Evolutionary conservation across 2,888 invertebrate species (phyloP), one percentile per base, ranked within the genome.

Genomic region (Micropterix aruncella): DNA sequence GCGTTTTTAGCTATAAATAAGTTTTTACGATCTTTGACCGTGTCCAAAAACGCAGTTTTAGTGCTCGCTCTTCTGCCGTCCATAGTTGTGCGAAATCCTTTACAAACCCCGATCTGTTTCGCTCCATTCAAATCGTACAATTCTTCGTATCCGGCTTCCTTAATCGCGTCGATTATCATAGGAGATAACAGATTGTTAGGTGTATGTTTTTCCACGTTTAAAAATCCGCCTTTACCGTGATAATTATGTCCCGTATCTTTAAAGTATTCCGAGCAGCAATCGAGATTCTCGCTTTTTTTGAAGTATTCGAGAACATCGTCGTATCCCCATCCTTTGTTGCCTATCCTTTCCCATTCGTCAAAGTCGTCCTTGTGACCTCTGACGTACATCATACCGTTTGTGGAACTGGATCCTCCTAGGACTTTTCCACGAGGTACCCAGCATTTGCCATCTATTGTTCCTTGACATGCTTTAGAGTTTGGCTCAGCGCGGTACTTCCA

Each of bases 361-460:
- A 90, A 94, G 58, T 93, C 93, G 2, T 66, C 72, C 42, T 74
- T 75, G 57, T 93, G 90, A 0, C 92, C 93, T 44, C 93, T 69
- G 0, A 91, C 70, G 55, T 92, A 92, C 46, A 89, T 69, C 92
- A 94, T 92, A 15, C 90, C 92, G 59, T 93, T 93, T 2, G 92
- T 63, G 1, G 83, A 83, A 55, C 89, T 88, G 12, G 81, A 82
- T 0, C 93, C 93, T 16, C 83, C 83, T 16, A 88, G 65, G 3
- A 83, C 80, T 65, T 83, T 85, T 0, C 83, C 90, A 18, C 90
- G 72, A 0, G 86, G 86, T 85, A 84, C 86, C 51, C 76, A 77
- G 54, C 84, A 84, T 43, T 68, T 63, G 4, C 65, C 68, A 37
- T 76, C 72, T 37, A 74, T 63, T 80, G 83, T 81, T 19, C 75